Conservation (phyloP, 2,888 invertebrate genomes). For the Matsumyia berberina region DNA sequence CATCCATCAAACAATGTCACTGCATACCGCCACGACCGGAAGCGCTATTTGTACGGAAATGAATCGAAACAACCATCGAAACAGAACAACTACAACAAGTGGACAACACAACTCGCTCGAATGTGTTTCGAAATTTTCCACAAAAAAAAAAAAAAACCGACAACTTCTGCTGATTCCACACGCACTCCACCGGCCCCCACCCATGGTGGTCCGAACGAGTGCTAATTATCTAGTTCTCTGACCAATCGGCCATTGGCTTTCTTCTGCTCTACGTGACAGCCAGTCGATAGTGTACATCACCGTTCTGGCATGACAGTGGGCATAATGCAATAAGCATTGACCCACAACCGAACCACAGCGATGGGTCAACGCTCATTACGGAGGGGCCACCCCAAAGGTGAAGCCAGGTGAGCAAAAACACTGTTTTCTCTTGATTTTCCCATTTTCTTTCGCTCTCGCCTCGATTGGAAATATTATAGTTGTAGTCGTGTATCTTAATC, state of each 20-base stretch:
- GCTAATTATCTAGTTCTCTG: background rate
- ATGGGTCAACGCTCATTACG: conserved; percentile 53
- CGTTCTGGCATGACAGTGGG: too few species aligned
- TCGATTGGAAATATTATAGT: conserved; percentile 13
- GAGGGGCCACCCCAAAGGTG: conserved; percentile 37
- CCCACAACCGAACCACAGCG: conserved; percentile 25
- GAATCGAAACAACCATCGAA: conserved; percentile 23
- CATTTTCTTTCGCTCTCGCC: conserved; percentile 8
- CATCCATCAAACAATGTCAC: conserved; percentile 5
- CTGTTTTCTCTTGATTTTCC: conserved; percentile 46
- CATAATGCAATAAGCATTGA: conserved; percentile 40
- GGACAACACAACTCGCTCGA: background rate
- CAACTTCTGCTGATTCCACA: conserved; percentile 8
- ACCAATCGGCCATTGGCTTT: conserved; percentile 49
- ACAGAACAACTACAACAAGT: background rate
- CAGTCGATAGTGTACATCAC: background rate
- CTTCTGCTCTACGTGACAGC: conserved; percentile 20
- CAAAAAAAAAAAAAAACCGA: too few species aligned
- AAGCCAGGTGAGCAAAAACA: conserved; percentile 21
- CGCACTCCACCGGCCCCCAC: too few species aligned
- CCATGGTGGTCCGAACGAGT: background rate
- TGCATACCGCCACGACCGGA: conserved; percentile 34
- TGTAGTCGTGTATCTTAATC: conserved; percentile 35
- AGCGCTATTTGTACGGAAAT: conserved; percentile 53
- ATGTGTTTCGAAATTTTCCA: too few species aligned